Percentiles rank a stretch among this genome's conserved stretches.
These are phyloP conservation scores for Gnatocerus cornutus DNA, from an alignment of 2,888 invertebrate species.

Conservation along the genomic window DNA sequence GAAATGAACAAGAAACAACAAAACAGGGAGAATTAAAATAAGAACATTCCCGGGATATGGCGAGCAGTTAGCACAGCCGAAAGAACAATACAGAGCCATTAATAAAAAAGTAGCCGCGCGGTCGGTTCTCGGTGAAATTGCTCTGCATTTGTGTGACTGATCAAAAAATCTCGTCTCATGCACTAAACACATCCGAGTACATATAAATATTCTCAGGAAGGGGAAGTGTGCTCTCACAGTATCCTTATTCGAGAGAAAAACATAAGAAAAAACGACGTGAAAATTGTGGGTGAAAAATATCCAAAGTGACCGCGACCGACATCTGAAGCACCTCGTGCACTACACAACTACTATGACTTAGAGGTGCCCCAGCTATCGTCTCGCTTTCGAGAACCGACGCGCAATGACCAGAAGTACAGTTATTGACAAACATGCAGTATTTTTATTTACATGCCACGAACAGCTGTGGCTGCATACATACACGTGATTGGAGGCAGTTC, in stretches of 20 bases:
- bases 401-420: slow-evolving; percentile 54
- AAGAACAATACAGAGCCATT: slow-evolving; percentile 67
- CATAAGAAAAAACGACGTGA: slow-evolving; percentile 4
- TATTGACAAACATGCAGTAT: slow-evolving; percentile 62
- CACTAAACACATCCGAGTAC: slow-evolving; percentile 37
- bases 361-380: slow-evolving; percentile 12
- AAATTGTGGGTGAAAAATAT: background rate
- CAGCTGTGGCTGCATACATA: slow-evolving; percentile 68
- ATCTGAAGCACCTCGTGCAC: slow-evolving; percentile 4
- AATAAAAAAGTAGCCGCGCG: slow-evolving; percentile 57
- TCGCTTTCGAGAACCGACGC: slow-evolving; percentile 57
- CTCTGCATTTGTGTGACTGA: slow-evolving; percentile 27
- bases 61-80: slow-evolving; percentile 68
- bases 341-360: background rate
- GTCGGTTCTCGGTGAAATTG: slow-evolving; percentile 58
- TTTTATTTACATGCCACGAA: slow-evolving; percentile 66
- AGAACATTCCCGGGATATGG: slow-evolving; percentile 67
- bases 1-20: slow-evolving; percentile 75
- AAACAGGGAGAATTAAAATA: slow-evolving; percentile 72
- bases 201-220: background rate
- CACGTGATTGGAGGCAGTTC: slow-evolving; percentile 67
- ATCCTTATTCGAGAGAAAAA: no score
- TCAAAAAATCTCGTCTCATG: slow-evolving; percentile 35
- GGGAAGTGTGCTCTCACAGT: slow-evolving; percentile 17
- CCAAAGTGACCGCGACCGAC: background rate